phyloP scores from a whole-genome alignment of 2,797 vertebrate species.

The Anolis apletophallus region DNA sequence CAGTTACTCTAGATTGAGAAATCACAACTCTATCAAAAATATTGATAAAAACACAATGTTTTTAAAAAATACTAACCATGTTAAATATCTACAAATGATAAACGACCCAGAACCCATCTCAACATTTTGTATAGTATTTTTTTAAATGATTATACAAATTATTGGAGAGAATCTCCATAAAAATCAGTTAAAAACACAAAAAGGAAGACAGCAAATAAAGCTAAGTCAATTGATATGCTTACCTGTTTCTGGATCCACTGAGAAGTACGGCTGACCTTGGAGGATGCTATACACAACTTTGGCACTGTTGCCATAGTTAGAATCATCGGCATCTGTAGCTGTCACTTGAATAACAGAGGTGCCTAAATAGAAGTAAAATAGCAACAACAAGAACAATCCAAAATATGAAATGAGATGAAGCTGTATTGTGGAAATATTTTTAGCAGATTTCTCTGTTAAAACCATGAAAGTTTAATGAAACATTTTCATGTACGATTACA shows the following conservation, averaged over 20 bases:
- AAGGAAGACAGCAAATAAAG: neutral
- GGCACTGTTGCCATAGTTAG: conserved; percentile 95
- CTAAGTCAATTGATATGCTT: conserved; percentile 36
- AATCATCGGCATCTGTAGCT: conserved; percentile 92
- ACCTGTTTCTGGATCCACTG: conserved; percentile 96
- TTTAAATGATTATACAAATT: no score
- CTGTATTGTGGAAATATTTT: neutral
- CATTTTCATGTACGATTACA: neutral
- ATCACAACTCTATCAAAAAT: neutral
- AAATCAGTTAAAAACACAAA: neutral
- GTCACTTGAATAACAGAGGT: conserved; percentile 92
- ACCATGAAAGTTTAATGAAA: neutral
- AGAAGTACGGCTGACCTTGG: conserved; percentile 96
- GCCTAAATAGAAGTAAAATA: conserved; percentile 78
- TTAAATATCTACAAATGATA: neutral
- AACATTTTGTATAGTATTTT: neutral
- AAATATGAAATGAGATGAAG: conserved; percentile 14
- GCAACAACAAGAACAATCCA: conserved; percentile 20
- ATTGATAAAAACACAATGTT: neutral
- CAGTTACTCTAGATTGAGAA: neutral
- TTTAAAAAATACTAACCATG: neutral
- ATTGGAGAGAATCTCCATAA: no score
- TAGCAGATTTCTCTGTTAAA: neutral
- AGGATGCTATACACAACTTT: conserved; percentile 96
- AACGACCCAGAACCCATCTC: neutral